phyloP scores from a whole-genome alignment of 2,888 invertebrate species.

The Encarsia formosa region DNA sequence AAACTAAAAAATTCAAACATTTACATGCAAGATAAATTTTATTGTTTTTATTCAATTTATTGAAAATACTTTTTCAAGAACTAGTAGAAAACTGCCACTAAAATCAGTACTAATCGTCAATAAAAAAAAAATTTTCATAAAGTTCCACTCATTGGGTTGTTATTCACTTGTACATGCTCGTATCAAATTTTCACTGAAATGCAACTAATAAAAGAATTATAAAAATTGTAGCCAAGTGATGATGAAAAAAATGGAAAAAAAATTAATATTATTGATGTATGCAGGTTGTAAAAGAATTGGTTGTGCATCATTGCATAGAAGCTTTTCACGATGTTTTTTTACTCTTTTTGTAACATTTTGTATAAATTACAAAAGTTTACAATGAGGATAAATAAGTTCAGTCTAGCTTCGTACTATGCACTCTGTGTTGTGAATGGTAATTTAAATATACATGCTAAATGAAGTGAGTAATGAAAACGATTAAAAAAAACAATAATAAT shows the following conservation, averaged over 20 bases:
- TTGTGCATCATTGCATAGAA: conserved; percentile 49
- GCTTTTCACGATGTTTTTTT: conserved; percentile 37
- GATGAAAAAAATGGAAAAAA: conserved; percentile 10
- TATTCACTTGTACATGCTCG: conserved; percentile 11
- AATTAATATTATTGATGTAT: conserved; percentile 33
- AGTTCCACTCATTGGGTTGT: conserved; percentile 22
- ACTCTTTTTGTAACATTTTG: conserved; percentile 27
- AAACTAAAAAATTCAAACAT: no score
- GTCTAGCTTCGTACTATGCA: conserved; percentile 51
- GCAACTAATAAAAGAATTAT: background rate
- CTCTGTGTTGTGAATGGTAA: conserved; percentile 52
- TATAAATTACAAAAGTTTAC: conserved; percentile 30
- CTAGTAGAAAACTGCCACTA: conserved; percentile 20
- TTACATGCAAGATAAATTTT: background rate
- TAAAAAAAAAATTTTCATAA: conserved; percentile 9
- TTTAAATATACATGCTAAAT: conserved; percentile 32
- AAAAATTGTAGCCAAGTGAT: background rate
- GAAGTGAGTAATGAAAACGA: conserved; percentile 29
- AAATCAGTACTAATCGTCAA: conserved; percentile 19
- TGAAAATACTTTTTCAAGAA: no score
- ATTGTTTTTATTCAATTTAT: background rate
- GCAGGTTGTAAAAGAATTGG: conserved; percentile 49
- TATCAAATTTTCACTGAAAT: conserved; percentile 1
- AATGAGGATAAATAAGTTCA: conserved; percentile 37
- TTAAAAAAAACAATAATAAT: conserved; percentile 16